A percentile compares a stretch with the other conserved stretches of the same genome.
phyloP scores from a whole-genome alignment of 1,140 invertebrate species.

The Plodia interpunctella region DNA sequence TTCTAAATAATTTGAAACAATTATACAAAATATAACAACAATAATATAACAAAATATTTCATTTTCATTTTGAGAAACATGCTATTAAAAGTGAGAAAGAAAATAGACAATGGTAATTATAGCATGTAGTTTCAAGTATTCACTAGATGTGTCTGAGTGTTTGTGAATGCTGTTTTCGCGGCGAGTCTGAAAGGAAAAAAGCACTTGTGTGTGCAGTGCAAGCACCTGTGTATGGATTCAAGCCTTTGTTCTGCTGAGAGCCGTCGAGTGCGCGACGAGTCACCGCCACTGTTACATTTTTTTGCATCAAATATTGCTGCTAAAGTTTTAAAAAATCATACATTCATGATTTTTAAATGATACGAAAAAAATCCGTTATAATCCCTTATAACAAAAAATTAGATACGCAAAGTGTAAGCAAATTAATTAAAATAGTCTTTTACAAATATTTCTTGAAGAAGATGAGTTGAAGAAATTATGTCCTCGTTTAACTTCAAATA shows the following conservation, averaged over 20 bases:
- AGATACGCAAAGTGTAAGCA: too few species aligned
- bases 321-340: too few species aligned
- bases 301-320: not conserved
- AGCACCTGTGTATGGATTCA: constrained; percentile 45
- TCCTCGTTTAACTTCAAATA: too few species aligned
- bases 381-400: too few species aligned
- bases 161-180: constrained; percentile 41
- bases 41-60: not conserved
- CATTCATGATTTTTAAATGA: too few species aligned
- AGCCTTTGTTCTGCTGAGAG: constrained; percentile 36
- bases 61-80: not conserved
- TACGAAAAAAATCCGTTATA: too few species aligned
- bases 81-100: too few species aligned
- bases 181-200: constrained; percentile 38
- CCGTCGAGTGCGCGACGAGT: constrained; percentile 29
- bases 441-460: too few species aligned
- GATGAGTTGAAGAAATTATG: too few species aligned
- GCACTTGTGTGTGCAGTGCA: constrained; percentile 37
- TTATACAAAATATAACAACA: too few species aligned
- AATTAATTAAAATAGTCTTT: too few species aligned
- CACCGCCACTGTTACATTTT: not conserved
- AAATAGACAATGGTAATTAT: not conserved
- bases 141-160: constrained; percentile 28
- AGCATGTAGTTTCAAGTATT: not conserved
- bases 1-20: not conserved